These are phyloP conservation scores for Holocentrus rufus DNA, from an alignment of 2,797 vertebrate genomes.

Conservation along the genomic window DNA sequence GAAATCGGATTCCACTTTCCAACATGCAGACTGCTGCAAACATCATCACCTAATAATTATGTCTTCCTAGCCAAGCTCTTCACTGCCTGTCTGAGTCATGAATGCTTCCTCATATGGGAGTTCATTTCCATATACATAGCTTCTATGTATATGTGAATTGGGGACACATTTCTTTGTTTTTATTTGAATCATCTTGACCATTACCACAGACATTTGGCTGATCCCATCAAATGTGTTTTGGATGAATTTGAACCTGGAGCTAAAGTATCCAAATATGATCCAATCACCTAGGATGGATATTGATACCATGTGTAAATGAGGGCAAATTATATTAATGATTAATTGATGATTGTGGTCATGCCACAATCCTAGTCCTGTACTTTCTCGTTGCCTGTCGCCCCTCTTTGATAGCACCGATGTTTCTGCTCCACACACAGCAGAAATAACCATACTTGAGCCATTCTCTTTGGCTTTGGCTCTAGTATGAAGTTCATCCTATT, in stretches of 20 bases:
- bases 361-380: conserved; percentile 10
- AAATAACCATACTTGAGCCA: conserved; percentile 21
- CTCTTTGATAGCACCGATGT: conserved; percentile 29
- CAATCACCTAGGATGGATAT: no score
- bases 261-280: no score
- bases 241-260: neutral
- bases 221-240: neutral
- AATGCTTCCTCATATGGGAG: neutral
- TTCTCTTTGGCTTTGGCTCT: conserved; percentile 44
- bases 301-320: no score
- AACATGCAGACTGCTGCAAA: no score
- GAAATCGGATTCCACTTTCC: no score
- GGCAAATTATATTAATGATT: no score
- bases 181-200: no score
- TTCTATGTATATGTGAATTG: neutral
- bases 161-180: no score
- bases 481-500: conserved; percentile 59
- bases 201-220: neutral
- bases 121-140: neutral
- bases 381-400: conserved; percentile 5
- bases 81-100: no score
- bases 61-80: neutral
- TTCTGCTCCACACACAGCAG: conserved; percentile 22
- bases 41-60: no score
- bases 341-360: neutral